Conservation (phyloP, 2,113 vertebrate species). For the Chaetura pelagica region DNA sequence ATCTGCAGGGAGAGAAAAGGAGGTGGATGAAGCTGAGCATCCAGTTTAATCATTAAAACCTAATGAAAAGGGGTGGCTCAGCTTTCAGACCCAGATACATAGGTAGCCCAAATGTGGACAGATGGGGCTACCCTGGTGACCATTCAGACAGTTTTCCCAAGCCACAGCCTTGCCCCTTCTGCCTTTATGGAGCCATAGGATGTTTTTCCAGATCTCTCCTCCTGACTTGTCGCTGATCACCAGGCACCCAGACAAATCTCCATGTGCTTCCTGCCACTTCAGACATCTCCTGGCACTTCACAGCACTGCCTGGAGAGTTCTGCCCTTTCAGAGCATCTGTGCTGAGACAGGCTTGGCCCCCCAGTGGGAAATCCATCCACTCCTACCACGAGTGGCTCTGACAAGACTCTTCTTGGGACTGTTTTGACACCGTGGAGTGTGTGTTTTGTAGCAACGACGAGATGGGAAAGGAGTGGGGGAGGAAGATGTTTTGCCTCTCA, state of each 20-base stretch:
- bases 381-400: not conserved
- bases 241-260: not conserved
- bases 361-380: not conserved
- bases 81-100: not conserved
- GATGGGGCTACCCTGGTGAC: not conserved
- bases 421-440: not conserved
- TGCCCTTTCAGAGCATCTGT: not conserved
- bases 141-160: not conserved
- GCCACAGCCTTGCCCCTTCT: not conserved
- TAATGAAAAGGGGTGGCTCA: accelerated
- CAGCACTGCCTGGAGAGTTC: not conserved
- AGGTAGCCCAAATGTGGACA: not conserved
- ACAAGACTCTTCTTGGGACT: not conserved
- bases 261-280: not conserved
- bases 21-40: not conserved
- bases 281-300: not conserved
- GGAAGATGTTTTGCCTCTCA: not conserved
- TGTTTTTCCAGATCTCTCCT: not conserved
- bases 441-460: not conserved
- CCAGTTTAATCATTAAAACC: not conserved
- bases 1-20: not conserved
- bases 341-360: not conserved
- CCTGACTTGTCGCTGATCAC: not conserved
- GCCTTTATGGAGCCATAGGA: accelerated
- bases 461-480: not conserved